Evolutionary conservation across 2,888 invertebrate species (phyloP).

Genomic region (Chalcis sispes): DNA sequence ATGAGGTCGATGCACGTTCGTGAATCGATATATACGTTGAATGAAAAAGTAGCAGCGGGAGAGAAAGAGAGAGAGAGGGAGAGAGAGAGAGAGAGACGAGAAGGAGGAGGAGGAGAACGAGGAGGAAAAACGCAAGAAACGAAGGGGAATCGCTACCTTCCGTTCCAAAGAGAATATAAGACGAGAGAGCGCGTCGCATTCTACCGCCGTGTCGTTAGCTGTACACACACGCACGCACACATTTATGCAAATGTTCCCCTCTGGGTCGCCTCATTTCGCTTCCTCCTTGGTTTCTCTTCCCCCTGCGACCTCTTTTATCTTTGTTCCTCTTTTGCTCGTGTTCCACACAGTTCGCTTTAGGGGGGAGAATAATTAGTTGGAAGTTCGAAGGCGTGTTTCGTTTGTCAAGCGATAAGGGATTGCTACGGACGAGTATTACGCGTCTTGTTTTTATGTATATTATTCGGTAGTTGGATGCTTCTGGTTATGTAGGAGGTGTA

Average conservation of each 20-base stretch:
- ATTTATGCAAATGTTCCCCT: constrained; percentile 19
- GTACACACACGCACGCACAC: too few species aligned
- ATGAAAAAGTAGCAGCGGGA: constrained; percentile 40
- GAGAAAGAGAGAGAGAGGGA: constrained; percentile 1
- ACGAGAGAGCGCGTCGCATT: too few species aligned
- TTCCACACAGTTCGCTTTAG: neutral
- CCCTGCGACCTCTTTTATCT: neutral
- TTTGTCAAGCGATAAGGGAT: constrained; percentile 18
- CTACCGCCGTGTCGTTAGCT: too few species aligned
- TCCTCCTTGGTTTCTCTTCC: constrained; percentile 10
- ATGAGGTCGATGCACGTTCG: constrained; percentile 40
- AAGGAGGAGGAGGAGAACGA: too few species aligned
- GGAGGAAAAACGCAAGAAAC: constrained; percentile 2
- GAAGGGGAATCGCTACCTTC: constrained; percentile 3
- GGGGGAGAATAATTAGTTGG: constrained; percentile 43
- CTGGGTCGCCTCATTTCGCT: constrained; percentile 15
- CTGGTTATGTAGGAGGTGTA: constrained; percentile 11
- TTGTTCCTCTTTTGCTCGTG: neutral
- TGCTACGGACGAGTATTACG: neutral
- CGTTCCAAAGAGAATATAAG: constrained; percentile 8
- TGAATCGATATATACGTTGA: constrained; percentile 15
- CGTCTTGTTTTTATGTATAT: constrained; percentile 20
- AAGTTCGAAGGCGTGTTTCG: constrained; percentile 34
- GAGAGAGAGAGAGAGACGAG: neutral
- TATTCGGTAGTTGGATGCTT: constrained; percentile 39